Percentiles rank a stretch among this genome's conserved stretches.
Conservation (phyloP, 1,140 invertebrate genomes). For the Heliconius congener region DNA sequence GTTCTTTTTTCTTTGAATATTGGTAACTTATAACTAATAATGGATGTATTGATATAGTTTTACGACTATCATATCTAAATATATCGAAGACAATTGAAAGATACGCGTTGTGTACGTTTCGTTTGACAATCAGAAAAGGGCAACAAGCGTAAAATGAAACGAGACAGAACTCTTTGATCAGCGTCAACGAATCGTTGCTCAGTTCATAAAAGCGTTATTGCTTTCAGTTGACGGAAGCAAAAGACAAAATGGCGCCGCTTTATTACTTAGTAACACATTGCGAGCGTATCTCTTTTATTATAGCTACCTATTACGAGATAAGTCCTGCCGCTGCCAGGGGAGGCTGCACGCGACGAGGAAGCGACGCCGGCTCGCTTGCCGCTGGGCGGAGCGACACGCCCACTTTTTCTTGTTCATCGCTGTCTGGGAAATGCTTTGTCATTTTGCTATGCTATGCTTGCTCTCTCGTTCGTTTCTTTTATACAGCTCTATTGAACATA, state of each 20-base stretch:
- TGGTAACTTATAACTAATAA: neutral
- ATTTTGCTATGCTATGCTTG: conserved; percentile 32
- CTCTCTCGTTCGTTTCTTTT: conserved; percentile 21
- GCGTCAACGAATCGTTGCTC: conserved; percentile 64
- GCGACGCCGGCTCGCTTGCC: conserved; percentile 39
- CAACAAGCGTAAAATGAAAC: conserved; percentile 74
- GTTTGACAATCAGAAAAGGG: conserved; percentile 66
- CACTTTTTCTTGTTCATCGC: conserved; percentile 67
- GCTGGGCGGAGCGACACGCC: conserved; percentile 77
- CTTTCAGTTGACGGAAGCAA: conserved; percentile 65
- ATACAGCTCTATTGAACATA: neutral
- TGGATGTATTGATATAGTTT: neutral
- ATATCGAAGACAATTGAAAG: conserved; percentile 50
- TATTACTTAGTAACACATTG: conserved; percentile 80
- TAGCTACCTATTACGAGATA: conserved; percentile 76
- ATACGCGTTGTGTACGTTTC: conserved; percentile 61
- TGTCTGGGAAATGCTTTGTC: conserved; percentile 58
- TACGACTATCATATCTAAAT: neutral
- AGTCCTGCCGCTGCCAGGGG: conserved; percentile 52
- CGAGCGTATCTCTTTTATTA: conserved; percentile 75
- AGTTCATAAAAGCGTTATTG: conserved; percentile 75
- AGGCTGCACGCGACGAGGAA: conserved; percentile 68
- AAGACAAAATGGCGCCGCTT: conserved; percentile 78
- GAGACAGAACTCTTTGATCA: conserved; percentile 73
- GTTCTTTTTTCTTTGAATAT: neutral